Evolutionary conservation across 2,888 invertebrate species (phyloP), one percentile per base, ranked within the genome.

Genomic region (Trachelus tabidus): DNA sequence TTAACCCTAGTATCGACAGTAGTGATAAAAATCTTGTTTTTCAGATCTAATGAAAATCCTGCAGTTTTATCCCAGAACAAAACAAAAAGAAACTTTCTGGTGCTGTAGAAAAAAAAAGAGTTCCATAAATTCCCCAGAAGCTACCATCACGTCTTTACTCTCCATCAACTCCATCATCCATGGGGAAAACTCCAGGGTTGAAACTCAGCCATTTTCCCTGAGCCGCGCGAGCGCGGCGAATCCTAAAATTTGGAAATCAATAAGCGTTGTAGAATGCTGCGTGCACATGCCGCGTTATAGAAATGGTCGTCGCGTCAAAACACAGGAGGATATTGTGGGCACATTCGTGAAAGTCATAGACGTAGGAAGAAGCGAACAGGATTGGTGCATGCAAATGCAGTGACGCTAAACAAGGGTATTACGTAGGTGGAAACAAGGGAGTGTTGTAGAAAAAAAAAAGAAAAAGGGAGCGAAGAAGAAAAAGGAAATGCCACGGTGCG

Each of bases 171-270:
- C 23, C 56, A 56, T 56, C 56, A 15, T 56, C 23, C 56, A 23
- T 9, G 56, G 23, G 23, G 23, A 23, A 56, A 1, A 56, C 56
- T 56, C 56, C 56, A 23, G 23, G 9, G 23, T 23, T 56, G 40
- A 56, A 56, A 56, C 23, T 56, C 56, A 23, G 56, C 56, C 56
- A 56, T 56, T 56, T 56, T 56, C 56, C 1, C 23, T 9, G 23
- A 56, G 23, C 9, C 56, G 56, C 56, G 56, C 56, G 56, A 56
- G 56, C 56, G 56, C 30, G 75, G 81, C 81, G 84, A 86, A 85
- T 84, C 84, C 85, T 88, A 87, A 90, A 90, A 89, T 89, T 85
- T 89, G 88, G 87, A 86, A 90, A 90, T 90, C 90, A 90, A 90
- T 90, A 90, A 89, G 86, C 85, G 87, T 85, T 85, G 84, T 80